Evolutionary conservation across 2,113 vertebrate genomes (phyloP), one percentile per base, ranked within the genome.

Genomic region (Paralichthys olivaceus): DNA sequence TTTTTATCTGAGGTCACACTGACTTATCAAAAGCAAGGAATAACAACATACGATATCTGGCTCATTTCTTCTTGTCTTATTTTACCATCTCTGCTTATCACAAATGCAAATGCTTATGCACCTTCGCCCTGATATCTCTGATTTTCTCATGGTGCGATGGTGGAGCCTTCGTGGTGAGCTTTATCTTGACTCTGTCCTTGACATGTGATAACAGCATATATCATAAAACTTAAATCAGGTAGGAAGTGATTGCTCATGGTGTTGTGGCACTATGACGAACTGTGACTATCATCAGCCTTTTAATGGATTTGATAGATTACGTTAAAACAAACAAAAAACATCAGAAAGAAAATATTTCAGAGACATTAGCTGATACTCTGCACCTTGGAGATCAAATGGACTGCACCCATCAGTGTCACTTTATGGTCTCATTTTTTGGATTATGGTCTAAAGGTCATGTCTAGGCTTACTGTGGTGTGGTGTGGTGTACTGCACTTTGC

Each of bases 141-240:
- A 53, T 53, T 6, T 7, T n/a, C 49, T n/a, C 47, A 55, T 45
- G 54, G 19, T 69, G 59, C 26, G 51, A 67, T 19, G 3, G 2
- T n/a, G 40, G 14, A 70, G 40, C 69, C 63, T 37, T 5, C 13
- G 17, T 5, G 47, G 47, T 60, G 4, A 5, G 14, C 61, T 69
- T 84, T 88, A 87, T 85, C 70, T 65, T 4, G 5, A 34, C 19
- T 12, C 0, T 79, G 79, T 59, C 91, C 89, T 91, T 92, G 89
- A 77, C 22, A 29, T 28, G 6, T 25, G 73, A 87, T 89, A 81
- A 80, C 5, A 32, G 60, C 25, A 66, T 47, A 55, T 63, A 87
- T 80, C 60, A 40, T 47, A 65, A 61, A 54, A 47, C 15, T 40
- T 55, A 69, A 63, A 20, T 66, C 23, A 26, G 45, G 9, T 40